Base-by-base conservation (phyloP, 2,797 vertebrate species). In the Clarias pachynema region DNA sequence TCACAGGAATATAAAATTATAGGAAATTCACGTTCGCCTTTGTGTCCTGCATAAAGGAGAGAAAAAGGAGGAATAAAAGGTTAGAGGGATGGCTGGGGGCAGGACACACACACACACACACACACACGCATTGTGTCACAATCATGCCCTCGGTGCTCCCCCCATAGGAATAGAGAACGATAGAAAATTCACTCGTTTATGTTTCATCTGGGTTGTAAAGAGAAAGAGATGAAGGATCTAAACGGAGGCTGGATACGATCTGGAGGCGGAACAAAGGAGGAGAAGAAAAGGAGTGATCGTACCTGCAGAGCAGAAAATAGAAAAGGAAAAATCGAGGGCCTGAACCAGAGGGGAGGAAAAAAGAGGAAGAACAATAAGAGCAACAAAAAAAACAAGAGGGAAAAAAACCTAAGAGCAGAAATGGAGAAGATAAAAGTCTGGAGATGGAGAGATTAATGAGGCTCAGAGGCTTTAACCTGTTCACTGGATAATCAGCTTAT, bases 401-500 rank as follows among this genome's bases (percentile, higher is more conserved):
- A 40, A 24, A 4, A 12, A 37, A 70, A 10, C 10, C 14, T 5
- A 8, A 26, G 2, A 26, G 69, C 22, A n/a, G 69, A 29, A 56
- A 53, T 16, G 5, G 40, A 26, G 24, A 22, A 70, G 62, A 73
- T 24, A 8, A 66, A 66, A 18, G 4, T 12, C 5, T 29, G 10
- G n/a, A 63, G 63, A 18, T 18, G 4, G 31, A 66, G 14, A 66
- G 2, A 31, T 4, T 22, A 10, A 70, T 15, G 37, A 22, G 24
- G 12, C 8, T 70, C 93, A 5, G 37, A 22, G 24, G 12, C 8
- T 70, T 93, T 93, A 93, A 94, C 94, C 94, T 89, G 86, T 90
- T 92, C 92, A 94, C 93, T 93, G 89, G 89, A 91, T 94, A 93
- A 95, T 95, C 93, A 94, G 94, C 92, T 94, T 93, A 89, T 63